Base-by-base conservation (phyloP, 2,888 invertebrate species). In the Diarsia brunnea region DNA sequence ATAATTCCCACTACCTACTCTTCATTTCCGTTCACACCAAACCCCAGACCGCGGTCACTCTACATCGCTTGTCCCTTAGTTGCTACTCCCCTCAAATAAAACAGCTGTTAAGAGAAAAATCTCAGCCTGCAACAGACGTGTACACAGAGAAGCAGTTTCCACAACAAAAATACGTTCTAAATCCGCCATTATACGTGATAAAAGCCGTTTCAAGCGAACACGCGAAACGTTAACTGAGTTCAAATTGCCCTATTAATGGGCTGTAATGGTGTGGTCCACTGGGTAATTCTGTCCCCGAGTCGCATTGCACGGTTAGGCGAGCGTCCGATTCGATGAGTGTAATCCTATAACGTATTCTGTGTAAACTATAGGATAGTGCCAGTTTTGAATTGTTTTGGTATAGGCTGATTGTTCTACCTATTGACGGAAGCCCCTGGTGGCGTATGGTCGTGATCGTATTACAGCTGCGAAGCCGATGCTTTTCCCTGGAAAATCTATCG, bases 201-300 rank as follows among this genome's bases (percentile, higher is more conserved):
- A 91, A 91, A 88, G 91, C 89, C 87, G 88, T 89, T 91, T 89
- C 84, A 87, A 87, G 88, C 86, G 90, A 89, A 90, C 91, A 90
- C 90, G 89, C 91, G 89, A 88, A 91, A 91, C 91, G 91, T 87
- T 92, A 90, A 91, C 90, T 89, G 91, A 87, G 90, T 89, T 90
- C 89, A 90, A 92, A 93, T 93, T 92, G 91, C 90, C 92, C 91
- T 90, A 91, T 90, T 92, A 92, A 92, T 92, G 92, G 89, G 86
- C 86, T 89, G 89, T 92, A 90, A 92, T 90, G 89, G 90, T 90
- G 87, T 89, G 90, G 88, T 86, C 82, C 85, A 75, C 70, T 79
- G 85, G 86, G 85, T 87, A 88, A 90, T 89, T 88, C 73, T 78
- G 86, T 82, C 86, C 85, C 84, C 72, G 75, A 74, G 79, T 83